Conservation (phyloP, 2,888 invertebrate genomes). For the Polydrusus cervinus region DNA sequence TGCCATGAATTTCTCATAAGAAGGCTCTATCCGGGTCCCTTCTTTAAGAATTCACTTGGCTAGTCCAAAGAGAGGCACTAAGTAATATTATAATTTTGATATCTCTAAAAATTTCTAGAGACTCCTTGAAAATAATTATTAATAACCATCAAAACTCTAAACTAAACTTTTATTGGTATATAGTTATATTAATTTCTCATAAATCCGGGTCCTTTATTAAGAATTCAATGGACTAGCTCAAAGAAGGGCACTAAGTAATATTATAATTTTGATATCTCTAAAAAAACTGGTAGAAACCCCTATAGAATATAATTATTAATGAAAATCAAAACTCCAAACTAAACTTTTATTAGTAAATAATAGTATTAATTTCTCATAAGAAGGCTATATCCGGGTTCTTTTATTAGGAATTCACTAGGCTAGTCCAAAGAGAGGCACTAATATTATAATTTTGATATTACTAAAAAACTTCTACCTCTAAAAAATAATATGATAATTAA, state of each 20-base stretch:
- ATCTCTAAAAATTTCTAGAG: no score
- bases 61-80: conserved; percentile 15
- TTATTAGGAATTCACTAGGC: conserved; percentile 36
- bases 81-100: background rate
- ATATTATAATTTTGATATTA: no score
- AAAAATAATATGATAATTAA: no score
- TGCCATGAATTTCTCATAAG: conserved; percentile 55
- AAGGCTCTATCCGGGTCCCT: conserved; percentile 36
- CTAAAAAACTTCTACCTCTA: no score
- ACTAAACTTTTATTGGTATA: no score
- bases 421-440: conserved; percentile 22
- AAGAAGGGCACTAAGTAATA: conserved; percentile 1
- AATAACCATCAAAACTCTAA: no score
- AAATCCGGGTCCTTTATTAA: conserved; percentile 42
- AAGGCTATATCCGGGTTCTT: conserved; percentile 37
- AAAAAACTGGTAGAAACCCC: no score
- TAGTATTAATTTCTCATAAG: conserved; percentile 56
- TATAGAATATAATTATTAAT: no score
- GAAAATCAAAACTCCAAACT: no score
- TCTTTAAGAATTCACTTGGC: conserved; percentile 39
- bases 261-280: no score
- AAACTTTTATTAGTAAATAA: no score
- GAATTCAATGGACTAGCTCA: conserved; percentile 30
- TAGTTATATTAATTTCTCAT: conserved; percentile 57
- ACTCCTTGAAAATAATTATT: no score